A percentile compares a stretch with the other conserved stretches of the same genome.
Conservation (phyloP, 2,113 vertebrate species). For the Apodemus sylvaticus region DNA sequence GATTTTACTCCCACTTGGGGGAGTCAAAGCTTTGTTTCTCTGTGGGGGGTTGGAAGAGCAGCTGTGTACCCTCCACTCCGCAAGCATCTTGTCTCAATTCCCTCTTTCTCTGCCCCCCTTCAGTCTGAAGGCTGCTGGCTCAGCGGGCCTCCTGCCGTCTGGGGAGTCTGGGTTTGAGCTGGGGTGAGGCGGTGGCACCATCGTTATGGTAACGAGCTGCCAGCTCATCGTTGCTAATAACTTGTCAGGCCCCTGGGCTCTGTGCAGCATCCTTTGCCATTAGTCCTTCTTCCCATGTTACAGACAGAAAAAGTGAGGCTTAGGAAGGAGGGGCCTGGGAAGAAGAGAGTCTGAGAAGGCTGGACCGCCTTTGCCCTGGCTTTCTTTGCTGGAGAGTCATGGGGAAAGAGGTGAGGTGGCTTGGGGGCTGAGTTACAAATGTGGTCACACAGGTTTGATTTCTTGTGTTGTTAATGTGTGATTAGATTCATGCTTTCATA, state of each 20-base stretch:
- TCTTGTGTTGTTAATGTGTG: not conserved
- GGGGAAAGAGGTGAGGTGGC: not conserved
- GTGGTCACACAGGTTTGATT: conserved; percentile 35
- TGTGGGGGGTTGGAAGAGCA: conserved; percentile 63
- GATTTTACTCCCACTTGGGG: conserved; percentile 57
- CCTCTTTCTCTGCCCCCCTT: conserved; percentile 41
- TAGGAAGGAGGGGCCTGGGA: not conserved
- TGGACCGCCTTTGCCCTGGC: conserved; percentile 23
- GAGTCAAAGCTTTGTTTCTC: conserved; percentile 61
- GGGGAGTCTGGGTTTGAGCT: conserved; percentile 81
- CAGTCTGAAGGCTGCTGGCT: conserved; percentile 79
- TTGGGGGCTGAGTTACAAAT: conserved; percentile 21
- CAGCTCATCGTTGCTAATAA: conserved; percentile 81
- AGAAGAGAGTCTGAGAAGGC: not conserved
- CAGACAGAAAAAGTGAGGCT: conserved; percentile 78
- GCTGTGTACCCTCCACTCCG: conserved; percentile 61
- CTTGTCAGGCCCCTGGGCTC: conserved; percentile 72
- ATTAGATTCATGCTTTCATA: conserved; percentile 1
- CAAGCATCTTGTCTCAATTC: conserved; percentile 63
- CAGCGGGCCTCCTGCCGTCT: conserved; percentile 78
- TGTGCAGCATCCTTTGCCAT: conserved; percentile 32
- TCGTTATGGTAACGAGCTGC: conserved; percentile 82
- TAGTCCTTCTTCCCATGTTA: conserved; percentile 72
- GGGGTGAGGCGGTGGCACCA: conserved; percentile 75
- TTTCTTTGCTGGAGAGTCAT: not conserved